Evolutionary conservation across 2,888 invertebrate genomes (phyloP), one percentile per base, ranked within the genome.

Genomic region (Cantharis lateralis): DNA sequence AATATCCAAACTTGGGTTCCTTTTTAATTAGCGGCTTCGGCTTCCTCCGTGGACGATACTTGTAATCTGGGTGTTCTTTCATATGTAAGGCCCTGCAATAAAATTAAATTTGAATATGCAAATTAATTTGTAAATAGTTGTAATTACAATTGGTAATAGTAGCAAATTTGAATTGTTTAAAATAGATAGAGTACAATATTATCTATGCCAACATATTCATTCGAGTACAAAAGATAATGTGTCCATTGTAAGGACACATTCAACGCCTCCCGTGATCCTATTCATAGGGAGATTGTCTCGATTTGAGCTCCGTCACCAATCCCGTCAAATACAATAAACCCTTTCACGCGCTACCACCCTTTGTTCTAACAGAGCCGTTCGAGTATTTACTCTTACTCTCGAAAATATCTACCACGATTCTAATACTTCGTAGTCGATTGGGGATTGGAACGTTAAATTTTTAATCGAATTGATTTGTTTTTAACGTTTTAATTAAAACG

Each of bases 61-160:
- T 96, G 91, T 96, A 96, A 89, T 96, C 96, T 7, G 96, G 96
- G 85, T 96, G 96, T 86, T 96, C 96, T 89, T 96, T 96, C 96
- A 96, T 96, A 91, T 96, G 96, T 11, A 96, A 91, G 61, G 96
- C 96, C 87, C 96, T 96, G 92, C 24, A 90, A 90, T 76, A 82
- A 83, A 84, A 62, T 69, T 15, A 62, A 15, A 20, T 48, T 68
- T 15, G 15, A 66, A 73, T 66, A 66, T 18, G 18, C 18, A 63
- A 63, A 66, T 66, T 66, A 66, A 66, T 66, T 66, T 66, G 64
- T 63, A 20, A 66, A n/a, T 66, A 66, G n/a, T 48, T 48, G 48
- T 48, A 48, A 48, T 48, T 48, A 66, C 64, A n/a, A 66, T 13
- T 63, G 26, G 72, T 78, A 72, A 76, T 73, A 72, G 24, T 75